Conservation (phyloP, 2,888 invertebrate species). For the Scaptomyza reducta region DNA sequence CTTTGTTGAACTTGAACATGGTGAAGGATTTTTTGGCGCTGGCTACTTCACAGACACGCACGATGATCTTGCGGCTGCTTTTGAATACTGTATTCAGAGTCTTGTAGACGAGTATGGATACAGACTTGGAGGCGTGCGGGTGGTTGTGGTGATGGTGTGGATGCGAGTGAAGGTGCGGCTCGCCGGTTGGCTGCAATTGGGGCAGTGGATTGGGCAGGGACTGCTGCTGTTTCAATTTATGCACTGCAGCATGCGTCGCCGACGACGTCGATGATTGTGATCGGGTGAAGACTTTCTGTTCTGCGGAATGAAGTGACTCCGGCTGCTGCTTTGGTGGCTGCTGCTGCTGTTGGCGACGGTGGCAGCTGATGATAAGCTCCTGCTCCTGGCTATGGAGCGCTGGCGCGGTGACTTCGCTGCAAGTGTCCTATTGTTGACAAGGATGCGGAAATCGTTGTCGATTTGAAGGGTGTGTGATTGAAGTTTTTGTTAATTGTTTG, state of each 20-base stretch:
- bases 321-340: slow-evolving; percentile 31
- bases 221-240: slow-evolving; percentile 81
- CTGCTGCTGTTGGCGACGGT: slow-evolving; percentile 49
- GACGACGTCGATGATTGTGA: slow-evolving; percentile 82
- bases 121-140: slow-evolving; percentile 82
- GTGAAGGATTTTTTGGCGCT: slow-evolving; percentile 84
- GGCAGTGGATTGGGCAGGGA: slow-evolving; percentile 79
- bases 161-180: slow-evolving; percentile 38
- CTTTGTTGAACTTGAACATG: slow-evolving; percentile 89
- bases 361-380: slow-evolving; percentile 80
- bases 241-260: slow-evolving; percentile 72
- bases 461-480: slow-evolving; percentile 34
- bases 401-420: slow-evolving; percentile 70
- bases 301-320: slow-evolving; percentile 44
- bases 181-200: slow-evolving; percentile 41
- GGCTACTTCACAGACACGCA: slow-evolving; percentile 84
- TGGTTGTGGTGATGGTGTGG: slow-evolving; percentile 48
- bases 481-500: slow-evolving; percentile 31
- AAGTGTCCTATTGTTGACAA: slow-evolving; percentile 73
- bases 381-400: slow-evolving; percentile 73
- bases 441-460: slow-evolving; percentile 28
- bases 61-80: slow-evolving; percentile 84
- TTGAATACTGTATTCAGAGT: slow-evolving; percentile 84
- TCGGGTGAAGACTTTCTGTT: slow-evolving; percentile 79
- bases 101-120: slow-evolving; percentile 84